Conservation (phyloP, 1,140 invertebrate species). For the Alviniconcha marisindica region DNA sequence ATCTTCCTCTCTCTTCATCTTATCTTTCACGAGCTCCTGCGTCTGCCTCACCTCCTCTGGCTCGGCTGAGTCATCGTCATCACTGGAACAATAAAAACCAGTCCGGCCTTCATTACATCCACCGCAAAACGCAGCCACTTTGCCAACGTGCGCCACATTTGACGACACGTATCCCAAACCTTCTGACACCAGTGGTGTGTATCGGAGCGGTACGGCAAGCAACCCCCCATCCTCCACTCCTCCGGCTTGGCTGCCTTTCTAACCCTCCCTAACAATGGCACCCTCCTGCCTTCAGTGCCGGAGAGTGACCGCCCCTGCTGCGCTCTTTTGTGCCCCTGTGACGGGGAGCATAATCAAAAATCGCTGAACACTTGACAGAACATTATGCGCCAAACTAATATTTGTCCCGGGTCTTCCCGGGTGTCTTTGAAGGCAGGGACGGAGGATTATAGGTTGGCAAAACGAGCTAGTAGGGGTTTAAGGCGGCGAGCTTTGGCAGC, state of each 20-base stretch:
- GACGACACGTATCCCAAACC: too few species aligned
- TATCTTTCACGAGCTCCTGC: not conserved
- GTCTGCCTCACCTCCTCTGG: too few species aligned
- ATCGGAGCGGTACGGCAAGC: not conserved
- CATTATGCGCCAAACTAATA: not conserved
- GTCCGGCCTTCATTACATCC: too few species aligned
- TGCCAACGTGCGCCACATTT: too few species aligned
- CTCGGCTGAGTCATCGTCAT: too few species aligned
- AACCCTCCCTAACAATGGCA: not conserved
- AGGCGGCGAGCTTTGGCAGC: too few species aligned
- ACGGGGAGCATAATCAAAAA: not conserved
- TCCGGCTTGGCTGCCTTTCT: not conserved
- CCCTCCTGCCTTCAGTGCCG: not conserved
- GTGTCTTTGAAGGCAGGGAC: not conserved
- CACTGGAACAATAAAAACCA: too few species aligned
- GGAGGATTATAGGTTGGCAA: too few species aligned
- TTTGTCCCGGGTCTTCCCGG: not conserved
- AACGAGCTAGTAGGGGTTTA: too few species aligned
- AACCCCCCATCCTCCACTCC: not conserved
- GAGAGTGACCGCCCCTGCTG: conserved; percentile 1
- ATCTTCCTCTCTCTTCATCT: not conserved
- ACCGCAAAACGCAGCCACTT: too few species aligned
- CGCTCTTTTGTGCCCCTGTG: conserved; percentile 10
- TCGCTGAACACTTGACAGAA: conserved; percentile 22
- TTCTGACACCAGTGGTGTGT: not conserved